A percentile compares a stretch with the other conserved stretches of the same genome.
Conservation (phyloP, 1,140 invertebrate species). For the Aphelenchoides besseyi region DNA sequence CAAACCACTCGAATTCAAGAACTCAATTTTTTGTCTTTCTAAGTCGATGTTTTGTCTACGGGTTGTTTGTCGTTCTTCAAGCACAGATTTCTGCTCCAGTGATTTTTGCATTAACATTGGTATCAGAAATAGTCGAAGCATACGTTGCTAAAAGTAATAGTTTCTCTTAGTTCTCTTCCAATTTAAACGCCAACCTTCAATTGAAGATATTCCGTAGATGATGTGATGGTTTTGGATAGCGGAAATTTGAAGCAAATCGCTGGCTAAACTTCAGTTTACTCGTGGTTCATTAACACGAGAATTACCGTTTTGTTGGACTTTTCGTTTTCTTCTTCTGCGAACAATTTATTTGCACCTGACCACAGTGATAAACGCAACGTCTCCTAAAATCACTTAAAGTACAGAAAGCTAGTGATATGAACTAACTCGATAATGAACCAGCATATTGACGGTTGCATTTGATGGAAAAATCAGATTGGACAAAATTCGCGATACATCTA, state of each 20-base stretch:
- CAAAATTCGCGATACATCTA: not conserved
- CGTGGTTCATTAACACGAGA: not conserved
- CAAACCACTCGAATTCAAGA: not conserved
- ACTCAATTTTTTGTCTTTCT: not conserved
- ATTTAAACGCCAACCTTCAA: not conserved
- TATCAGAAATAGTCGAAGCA: slow-evolving; percentile 1
- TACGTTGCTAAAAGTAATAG: slow-evolving; percentile 8
- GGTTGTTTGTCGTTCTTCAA: not conserved
- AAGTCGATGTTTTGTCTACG: not conserved
- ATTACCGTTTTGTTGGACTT: not conserved
- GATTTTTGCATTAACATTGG: slow-evolving; percentile 10
- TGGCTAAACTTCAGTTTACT: not conserved
- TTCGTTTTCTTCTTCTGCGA: not conserved
- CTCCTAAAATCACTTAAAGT: too few relatives aligned
- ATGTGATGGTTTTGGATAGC: not conserved
- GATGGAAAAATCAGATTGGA: not conserved
- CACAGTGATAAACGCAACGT: too few relatives aligned
- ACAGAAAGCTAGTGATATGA: too few relatives aligned
- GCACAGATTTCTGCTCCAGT: not conserved
- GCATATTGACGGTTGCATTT: not conserved
- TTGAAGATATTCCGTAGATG: not conserved
- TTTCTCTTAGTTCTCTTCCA: not conserved
- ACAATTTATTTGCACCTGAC: too few relatives aligned
- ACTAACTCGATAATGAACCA: too few relatives aligned
- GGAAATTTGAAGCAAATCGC: not conserved